A percentile compares a stretch with the other conserved stretches of the same genome.
Evolutionary conservation across 2,113 vertebrate genomes (phyloP).

Genomic region (Xenopus borealis): DNA sequence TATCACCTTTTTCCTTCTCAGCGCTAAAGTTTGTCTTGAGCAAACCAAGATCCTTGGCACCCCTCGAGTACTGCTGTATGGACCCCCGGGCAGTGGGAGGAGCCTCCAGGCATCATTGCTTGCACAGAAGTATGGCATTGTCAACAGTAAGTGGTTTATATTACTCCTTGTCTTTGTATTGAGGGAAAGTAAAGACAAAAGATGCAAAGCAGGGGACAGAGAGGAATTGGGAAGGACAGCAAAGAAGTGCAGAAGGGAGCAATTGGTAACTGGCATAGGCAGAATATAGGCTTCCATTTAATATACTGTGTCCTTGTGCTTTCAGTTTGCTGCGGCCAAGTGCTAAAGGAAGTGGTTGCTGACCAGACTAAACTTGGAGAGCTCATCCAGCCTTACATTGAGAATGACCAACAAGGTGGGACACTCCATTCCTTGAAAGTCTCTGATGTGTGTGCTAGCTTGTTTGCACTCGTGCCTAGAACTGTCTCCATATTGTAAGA

Average conservation of each 20-base stretch:
- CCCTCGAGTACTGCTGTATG: conserved; percentile 79
- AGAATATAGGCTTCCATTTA: too few relatives aligned
- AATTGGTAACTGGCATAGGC: too few relatives aligned
- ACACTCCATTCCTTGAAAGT: rapidly evolving
- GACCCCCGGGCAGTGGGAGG: conserved; percentile 84
- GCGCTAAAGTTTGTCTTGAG: conserved; percentile 72
- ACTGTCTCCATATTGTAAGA: too few relatives aligned
- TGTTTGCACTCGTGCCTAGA: too few relatives aligned
- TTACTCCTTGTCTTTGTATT: too few relatives aligned
- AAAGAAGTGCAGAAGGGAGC: too few relatives aligned
- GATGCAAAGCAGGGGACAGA: too few relatives aligned
- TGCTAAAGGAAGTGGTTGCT: conserved; percentile 79
- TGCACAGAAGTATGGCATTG: conserved; percentile 77
- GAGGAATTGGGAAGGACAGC: too few relatives aligned
- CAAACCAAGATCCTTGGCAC: conserved; percentile 61
- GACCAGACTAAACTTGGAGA: conserved; percentile 66
- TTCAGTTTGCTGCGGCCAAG: conserved; percentile 78
- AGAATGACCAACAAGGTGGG: conserved; percentile 71
- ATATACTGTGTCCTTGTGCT: background rate
- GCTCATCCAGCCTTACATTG: conserved; percentile 72
- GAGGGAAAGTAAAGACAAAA: too few relatives aligned
- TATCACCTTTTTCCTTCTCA: conserved; percentile 45
- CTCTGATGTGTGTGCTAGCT: too few relatives aligned
- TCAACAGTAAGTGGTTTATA: conserved; percentile 73
- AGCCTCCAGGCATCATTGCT: conserved; percentile 80